These are phyloP conservation scores for Drosophila helvetica DNA, from an alignment of 2,888 invertebrate species.

Conservation along the genomic window DNA sequence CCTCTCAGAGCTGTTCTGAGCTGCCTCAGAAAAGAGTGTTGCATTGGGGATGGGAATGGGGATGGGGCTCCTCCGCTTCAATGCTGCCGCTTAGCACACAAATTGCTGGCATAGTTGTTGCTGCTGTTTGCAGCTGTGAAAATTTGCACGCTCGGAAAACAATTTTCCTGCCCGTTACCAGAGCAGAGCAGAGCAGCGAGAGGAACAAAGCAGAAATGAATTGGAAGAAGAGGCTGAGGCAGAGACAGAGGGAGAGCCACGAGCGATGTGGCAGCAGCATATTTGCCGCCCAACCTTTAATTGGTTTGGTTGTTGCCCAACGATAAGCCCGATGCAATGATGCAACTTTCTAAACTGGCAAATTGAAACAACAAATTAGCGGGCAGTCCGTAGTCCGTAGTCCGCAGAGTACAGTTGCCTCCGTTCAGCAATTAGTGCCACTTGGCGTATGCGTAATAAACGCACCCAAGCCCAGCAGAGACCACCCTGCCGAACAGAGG, in stretches of 20 bases:
- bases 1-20: constrained; percentile 7
- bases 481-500: constrained; percentile 53
- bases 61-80: constrained; percentile 50
- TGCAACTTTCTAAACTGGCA: constrained; percentile 66
- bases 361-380: constrained; percentile 54
- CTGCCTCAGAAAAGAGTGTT: constrained; percentile 8
- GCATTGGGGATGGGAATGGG: constrained; percentile 13
- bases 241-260: not conserved
- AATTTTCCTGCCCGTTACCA: constrained; percentile 74
- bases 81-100: constrained; percentile 66
- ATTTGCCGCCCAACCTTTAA: constrained; percentile 74
- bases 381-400: constrained; percentile 35
- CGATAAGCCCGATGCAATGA: constrained; percentile 66
- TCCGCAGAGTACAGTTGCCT: constrained; percentile 58
- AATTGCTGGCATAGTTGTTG: constrained; percentile 72
- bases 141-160: constrained; percentile 76
- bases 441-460: constrained; percentile 75
- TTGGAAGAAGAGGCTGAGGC: not conserved
- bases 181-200: constrained; percentile 14
- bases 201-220: constrained; percentile 18
- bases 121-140: constrained; percentile 67
- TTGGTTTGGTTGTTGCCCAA: constrained; percentile 70
- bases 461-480: constrained; percentile 28
- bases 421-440: constrained; percentile 60
- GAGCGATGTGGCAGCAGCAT: constrained; percentile 67